Evolutionary conservation across 2,797 vertebrate genomes (phyloP).

Genomic region (Sternarchorhynchus goeldii): DNA sequence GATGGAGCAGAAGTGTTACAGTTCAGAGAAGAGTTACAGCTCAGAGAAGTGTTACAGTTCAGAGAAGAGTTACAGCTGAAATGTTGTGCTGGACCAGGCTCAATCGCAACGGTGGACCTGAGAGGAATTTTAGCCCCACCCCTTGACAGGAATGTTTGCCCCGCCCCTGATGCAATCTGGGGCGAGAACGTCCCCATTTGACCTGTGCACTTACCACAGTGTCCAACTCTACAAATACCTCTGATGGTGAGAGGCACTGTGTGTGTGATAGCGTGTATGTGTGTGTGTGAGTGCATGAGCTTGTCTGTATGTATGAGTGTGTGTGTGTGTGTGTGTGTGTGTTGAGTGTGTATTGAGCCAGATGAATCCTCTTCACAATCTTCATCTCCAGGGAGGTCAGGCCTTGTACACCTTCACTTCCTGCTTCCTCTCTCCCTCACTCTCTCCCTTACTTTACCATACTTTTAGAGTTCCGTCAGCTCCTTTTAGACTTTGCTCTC

Average conservation of each 20-base stretch:
- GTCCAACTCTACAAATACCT: conserved; percentile 40
- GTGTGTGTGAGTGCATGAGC: conserved; percentile 38
- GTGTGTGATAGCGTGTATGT: conserved; percentile 43
- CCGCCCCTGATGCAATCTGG: neutral
- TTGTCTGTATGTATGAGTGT: neutral
- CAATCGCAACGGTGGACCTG: no score
- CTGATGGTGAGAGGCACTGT: conserved; percentile 13
- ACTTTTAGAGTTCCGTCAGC: neutral
- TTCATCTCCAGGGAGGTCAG: conserved; percentile 66
- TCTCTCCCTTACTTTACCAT: conserved; percentile 23
- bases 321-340: conserved; percentile 49
- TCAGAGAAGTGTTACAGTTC: conserved; percentile 55
- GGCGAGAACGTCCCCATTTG: conserved; percentile 44
- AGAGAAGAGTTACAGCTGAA: conserved; percentile 41
- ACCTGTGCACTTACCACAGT: conserved; percentile 34
- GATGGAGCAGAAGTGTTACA: conserved; percentile 64
- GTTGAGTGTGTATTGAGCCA: conserved; percentile 72
- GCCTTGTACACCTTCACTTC: conserved; percentile 59
- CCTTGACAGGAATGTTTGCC: no score
- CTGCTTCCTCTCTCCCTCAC: conserved; percentile 51
- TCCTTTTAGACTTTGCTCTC: no score
- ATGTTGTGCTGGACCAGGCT: no score
- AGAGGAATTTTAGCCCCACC: no score
- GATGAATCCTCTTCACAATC: conserved; percentile 72
- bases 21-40: conserved; percentile 53